Percentiles rank a stretch among this genome's conserved stretches.
Evolutionary conservation across 1,140 invertebrate genomes (phyloP).

Genomic region (Phortica variegata): DNA sequence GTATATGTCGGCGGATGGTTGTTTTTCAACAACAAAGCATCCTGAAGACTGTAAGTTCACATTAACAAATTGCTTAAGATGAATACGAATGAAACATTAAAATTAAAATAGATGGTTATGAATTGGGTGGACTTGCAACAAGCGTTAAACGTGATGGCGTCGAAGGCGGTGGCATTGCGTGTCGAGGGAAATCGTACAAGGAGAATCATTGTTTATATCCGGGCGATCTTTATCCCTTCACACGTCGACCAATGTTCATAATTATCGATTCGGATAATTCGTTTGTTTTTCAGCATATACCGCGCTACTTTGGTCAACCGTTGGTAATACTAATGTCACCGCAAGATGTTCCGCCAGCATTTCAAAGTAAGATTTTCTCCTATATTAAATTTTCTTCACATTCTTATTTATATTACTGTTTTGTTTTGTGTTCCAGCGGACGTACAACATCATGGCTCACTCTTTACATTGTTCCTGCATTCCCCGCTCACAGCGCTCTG

Average conservation of each 20-base stretch:
- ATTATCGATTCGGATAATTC: constrained; percentile 96
- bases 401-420: neutral
- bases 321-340: constrained; percentile 92
- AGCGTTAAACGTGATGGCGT: constrained; percentile 71
- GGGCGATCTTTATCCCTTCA: constrained; percentile 89
- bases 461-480: constrained; percentile 95
- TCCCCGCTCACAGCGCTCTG: constrained; percentile 91
- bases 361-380: constrained; percentile 67
- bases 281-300: constrained; percentile 89
- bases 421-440: constrained; percentile 62
- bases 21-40: constrained; percentile 84
- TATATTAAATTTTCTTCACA: neutral
- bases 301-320: constrained; percentile 92
- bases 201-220: constrained; percentile 89
- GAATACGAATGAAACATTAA: neutral
- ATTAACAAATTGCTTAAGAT: too few relatives aligned
- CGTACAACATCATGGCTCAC: constrained; percentile 85
- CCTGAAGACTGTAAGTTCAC: constrained; percentile 80
- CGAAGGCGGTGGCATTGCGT: constrained; percentile 49
- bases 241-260: constrained; percentile 87
- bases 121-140: constrained; percentile 87
- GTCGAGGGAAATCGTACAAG: constrained; percentile 70
- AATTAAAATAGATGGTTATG: constrained; percentile 76
- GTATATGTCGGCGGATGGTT: constrained; percentile 93
- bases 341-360: constrained; percentile 79